Base-by-base conservation (phyloP, 2,888 invertebrate genomes). In the Maniola hyperantus region DNA sequence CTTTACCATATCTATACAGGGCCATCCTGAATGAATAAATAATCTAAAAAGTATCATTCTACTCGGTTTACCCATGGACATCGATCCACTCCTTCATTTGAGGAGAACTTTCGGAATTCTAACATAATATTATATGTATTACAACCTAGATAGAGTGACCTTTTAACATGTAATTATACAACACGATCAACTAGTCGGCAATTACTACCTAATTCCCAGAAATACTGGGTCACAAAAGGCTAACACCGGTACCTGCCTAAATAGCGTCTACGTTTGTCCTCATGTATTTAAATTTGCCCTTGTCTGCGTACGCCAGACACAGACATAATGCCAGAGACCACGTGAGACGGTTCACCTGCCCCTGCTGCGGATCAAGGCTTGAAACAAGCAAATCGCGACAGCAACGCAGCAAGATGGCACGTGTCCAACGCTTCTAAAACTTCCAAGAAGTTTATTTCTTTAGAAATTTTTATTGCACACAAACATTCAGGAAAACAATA, bases 201-300 rank as follows among this genome's bases (percentile, higher is more conserved):
- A 62, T 33, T 51, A 59, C 36, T 44, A 50, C 10, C 39, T 15
- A 54, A 13, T 69, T 67, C 69, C 50, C 26, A 65, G 68, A 66
- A 66, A 55, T 50, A 69, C 46, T 64, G 57, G 67, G 50, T 59
- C 68, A 36, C 70, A 65, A 70, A 71, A 68, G 70, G 62, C n/a
- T 65, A 66, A 67, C 64, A 64, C 54, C 54, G 59, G 59, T 34
- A 68, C 64, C 64, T 50, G 53, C 51, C 64, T 57, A 63, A 64
- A 66, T 39, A 57, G 64, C 66, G 73, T 71, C 72, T 66, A 69
- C 63, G 72, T 71, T 72, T 67, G 72, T 68, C 68, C 68, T 72
- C 71, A 68, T 72, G 72, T 64, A 72, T 76, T 75, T 68, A 70
- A 73, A 72, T 76, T 71, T 72, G 75, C 73, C 76, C 73, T 76